Conservation (phyloP, 2,888 invertebrate species). For the Lasioglossum pauxillum region DNA sequence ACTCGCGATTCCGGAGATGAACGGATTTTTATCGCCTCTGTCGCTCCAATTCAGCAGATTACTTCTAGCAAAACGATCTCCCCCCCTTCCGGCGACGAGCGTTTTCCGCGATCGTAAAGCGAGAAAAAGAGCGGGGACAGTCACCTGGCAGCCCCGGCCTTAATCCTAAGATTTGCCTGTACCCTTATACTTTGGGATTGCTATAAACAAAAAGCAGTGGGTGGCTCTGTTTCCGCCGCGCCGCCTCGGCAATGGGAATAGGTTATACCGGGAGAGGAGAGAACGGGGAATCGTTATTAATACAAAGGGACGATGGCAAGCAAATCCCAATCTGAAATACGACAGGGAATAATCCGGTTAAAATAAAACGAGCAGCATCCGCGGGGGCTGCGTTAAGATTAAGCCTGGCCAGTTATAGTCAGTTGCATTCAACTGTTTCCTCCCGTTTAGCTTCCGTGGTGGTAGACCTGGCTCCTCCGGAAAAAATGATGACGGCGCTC, state of each 20-base stretch:
- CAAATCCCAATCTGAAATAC: conserved; percentile 83
- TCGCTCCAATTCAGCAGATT: conserved; percentile 47
- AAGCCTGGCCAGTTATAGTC: conserved; percentile 56
- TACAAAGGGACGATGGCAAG: conserved; percentile 79
- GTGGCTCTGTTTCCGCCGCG: conserved; percentile 45
- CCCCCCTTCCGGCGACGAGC: conserved; percentile 33
- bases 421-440: conserved; percentile 55
- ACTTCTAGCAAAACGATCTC: conserved; percentile 53
- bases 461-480: conserved; percentile 25
- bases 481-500: conserved; percentile 47
- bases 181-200: conserved; percentile 73
- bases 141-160: conserved; percentile 67
- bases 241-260: conserved; percentile 58
- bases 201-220: conserved; percentile 78
- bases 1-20: conserved; percentile 1
- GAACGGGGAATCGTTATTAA: conserved; percentile 77
- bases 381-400: conserved; percentile 65
- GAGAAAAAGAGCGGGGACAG: conserved; percentile 60
- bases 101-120: conserved; percentile 65
- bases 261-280: conserved; percentile 44
- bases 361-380: conserved; percentile 76
- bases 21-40: conserved; percentile 31
- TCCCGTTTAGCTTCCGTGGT: conserved; percentile 39
- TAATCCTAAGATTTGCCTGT: conserved; percentile 80
- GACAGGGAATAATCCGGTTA: conserved; percentile 81